A percentile compares a stretch with the other conserved stretches of the same genome.
Conservation (phyloP, 2,888 invertebrate species). For the Caradrina kadenii region DNA sequence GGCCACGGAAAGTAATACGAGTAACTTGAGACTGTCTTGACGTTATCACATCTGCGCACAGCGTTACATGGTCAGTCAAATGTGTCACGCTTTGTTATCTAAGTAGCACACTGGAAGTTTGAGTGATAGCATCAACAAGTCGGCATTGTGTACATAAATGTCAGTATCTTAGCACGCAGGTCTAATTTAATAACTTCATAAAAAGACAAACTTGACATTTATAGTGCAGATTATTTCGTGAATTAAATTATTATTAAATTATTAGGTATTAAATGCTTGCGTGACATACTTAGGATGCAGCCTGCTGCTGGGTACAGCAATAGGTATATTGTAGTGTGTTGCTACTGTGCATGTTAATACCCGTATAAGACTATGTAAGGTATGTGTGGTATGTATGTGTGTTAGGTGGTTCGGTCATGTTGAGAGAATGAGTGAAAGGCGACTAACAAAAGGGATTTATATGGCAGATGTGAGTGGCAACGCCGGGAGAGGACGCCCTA, state of each 20-base stretch:
- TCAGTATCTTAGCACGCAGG: constrained; percentile 49
- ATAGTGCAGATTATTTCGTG: constrained; percentile 12
- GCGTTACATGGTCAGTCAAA: constrained; percentile 24
- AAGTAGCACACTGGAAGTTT: constrained; percentile 46
- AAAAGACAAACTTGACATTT: constrained; percentile 50
- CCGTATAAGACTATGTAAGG: background rate
- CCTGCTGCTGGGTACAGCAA: background rate
- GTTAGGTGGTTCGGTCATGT: no score
- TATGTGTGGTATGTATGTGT: no score
- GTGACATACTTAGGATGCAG: constrained; percentile 13
- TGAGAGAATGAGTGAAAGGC: no score
- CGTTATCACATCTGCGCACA: background rate
- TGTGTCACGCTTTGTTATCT: constrained; percentile 52
- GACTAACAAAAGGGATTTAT: no score
- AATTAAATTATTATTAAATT: no score
- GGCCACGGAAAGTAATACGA: no score
- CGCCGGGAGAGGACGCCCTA: no score
- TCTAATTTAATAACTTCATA: constrained; percentile 40
- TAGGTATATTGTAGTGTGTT: background rate
- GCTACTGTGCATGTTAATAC: background rate
- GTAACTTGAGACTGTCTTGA: background rate
- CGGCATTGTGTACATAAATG: constrained; percentile 56
- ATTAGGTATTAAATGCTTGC: constrained; percentile 9
- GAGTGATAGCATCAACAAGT: constrained; percentile 54
- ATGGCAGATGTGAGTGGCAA: no score